Percentiles rank a stretch among this genome's conserved stretches.
These are phyloP conservation scores for Phenganax subtilis DNA, from an alignment of 92 coral and sea anemone genomes.

Conservation along the genomic window DNA sequence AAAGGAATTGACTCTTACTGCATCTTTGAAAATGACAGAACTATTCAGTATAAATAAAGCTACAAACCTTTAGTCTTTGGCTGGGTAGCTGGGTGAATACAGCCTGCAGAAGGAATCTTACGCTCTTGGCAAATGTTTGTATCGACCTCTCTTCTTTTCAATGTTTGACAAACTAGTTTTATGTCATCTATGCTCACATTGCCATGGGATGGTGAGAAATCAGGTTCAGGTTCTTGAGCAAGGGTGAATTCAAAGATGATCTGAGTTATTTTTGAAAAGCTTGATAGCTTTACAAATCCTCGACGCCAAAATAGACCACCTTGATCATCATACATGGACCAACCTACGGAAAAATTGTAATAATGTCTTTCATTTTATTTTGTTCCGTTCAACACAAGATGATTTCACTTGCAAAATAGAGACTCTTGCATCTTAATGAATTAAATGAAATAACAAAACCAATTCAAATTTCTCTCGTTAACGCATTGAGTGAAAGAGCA, in stretches of 20 bases:
- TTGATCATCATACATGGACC: conserved; percentile 73
- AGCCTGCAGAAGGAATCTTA: conserved; percentile 49
- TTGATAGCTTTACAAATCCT: conserved; percentile 66
- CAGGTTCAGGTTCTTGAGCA: conserved; percentile 37
- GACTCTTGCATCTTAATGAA: too few species aligned
- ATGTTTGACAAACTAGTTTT: conserved; percentile 56
- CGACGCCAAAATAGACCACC: conserved; percentile 73
- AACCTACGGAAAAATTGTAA: conserved; percentile 43
- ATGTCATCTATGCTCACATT: conserved; percentile 69
- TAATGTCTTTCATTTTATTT: not conserved
- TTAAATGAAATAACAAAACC: too few species aligned
- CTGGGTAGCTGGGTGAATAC: conserved; percentile 54
- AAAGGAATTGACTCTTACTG: not conserved
- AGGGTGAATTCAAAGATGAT: conserved; percentile 52
- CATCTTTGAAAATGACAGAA: not conserved
- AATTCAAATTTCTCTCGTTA: too few species aligned
- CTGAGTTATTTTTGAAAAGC: conserved; percentile 48
- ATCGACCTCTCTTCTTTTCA: conserved; percentile 7
- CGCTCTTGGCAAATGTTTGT: conserved; percentile 52
- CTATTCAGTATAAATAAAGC: not conserved
- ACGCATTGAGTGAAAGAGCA: too few species aligned
- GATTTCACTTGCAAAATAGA: too few species aligned
- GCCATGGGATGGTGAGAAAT: conserved; percentile 38
- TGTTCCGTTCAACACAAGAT: too few species aligned
- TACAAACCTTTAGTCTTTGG: conserved; percentile 14